Evolutionary conservation across 1,140 invertebrate genomes (phyloP), one percentile per base, ranked within the genome.

Genomic region (Anastrepha ludens): DNA sequence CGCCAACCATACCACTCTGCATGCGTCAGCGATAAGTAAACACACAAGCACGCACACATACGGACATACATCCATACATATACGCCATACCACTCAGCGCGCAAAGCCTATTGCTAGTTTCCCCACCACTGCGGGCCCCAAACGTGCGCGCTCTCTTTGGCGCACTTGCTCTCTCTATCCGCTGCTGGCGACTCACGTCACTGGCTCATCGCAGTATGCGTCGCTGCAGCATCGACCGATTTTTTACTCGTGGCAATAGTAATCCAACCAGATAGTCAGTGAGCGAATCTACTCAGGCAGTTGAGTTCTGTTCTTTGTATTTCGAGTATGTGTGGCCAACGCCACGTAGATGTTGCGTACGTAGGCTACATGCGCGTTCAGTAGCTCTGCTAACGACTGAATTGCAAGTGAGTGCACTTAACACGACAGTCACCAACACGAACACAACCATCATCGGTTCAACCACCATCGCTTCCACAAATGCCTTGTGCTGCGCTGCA

Each of bases 1-100:
- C 55, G 74, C 50, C 41, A 50, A 81, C n/a, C 74, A 81, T 81
- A 55, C 41, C 74, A 55, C 74, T 55, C 74, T 55, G 74, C 47
- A 81, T 81, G 74, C 74, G 74, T 81, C 74, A 81, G 74, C 74
- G 74, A 55, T 81, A 74, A 74, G 70, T 41, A n/a, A 17, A 81
- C 47, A 81, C 17, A 81, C 17, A 55, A 9, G 8, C n/a, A 58
- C 74, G 17, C 74, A 74, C 29, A 67, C 6, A 29, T 17, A 39
- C 6, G 17, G 4, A 74, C 11, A 17, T 6, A 44, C 13, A 74
- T 15, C 13, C 20, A 67, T 9, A 20, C 20, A 70, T 70, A 29
- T 15, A 74, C 44, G 20, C 44, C 70, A 17, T 47, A 7, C 41
- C 70, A 74, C 39, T 44, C 39, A 47, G 44, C 11, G 41, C 70